Percentiles rank a stretch among this genome's conserved stretches.
phyloP scores from a whole-genome alignment of 1,140 invertebrate genomes.

The Tetramorium alpestre region DNA sequence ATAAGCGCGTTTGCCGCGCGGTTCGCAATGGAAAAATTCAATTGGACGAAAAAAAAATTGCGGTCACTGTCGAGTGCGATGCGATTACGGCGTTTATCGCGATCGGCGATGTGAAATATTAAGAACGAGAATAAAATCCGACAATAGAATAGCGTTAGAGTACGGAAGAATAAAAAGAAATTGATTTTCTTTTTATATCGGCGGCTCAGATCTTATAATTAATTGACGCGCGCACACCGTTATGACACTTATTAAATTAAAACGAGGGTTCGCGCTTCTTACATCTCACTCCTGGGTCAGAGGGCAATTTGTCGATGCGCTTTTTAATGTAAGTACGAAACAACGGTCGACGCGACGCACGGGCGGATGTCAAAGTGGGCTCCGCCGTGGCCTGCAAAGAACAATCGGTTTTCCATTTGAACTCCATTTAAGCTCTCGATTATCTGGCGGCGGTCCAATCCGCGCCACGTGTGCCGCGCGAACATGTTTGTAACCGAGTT shows the following conservation, averaged over 20 bases:
- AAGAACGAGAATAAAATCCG: not conserved
- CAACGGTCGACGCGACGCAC: not conserved
- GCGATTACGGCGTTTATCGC: conserved; percentile 23
- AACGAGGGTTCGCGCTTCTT: not conserved
- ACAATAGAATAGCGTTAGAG: not conserved
- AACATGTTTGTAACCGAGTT: conserved; percentile 61
- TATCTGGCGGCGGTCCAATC: conserved; percentile 52
- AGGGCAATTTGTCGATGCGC: not conserved
- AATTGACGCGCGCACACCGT: conserved; percentile 5
- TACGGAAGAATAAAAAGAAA: not conserved
- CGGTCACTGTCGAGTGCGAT: not conserved
- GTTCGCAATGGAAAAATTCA: not conserved
- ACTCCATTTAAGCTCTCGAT: conserved; percentile 62
- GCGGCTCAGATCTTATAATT: not conserved
- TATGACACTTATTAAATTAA: conserved; percentile 21
- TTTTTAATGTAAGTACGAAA: conserved; percentile 34
- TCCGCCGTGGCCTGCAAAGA: conserved; percentile 25
- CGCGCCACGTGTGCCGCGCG: conserved; percentile 47
- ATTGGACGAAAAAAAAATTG: not conserved
- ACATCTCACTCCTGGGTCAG: not conserved
- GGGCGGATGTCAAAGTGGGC: conserved; percentile 29
- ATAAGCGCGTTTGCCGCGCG: not conserved
- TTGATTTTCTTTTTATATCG: not conserved
- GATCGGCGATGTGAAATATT: not conserved
- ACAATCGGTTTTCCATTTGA: conserved; percentile 59